Evolutionary conservation across 2,888 invertebrate genomes (phyloP), one percentile per base, ranked within the genome.

Genomic region (Megaustenia siamemsis): DNA sequence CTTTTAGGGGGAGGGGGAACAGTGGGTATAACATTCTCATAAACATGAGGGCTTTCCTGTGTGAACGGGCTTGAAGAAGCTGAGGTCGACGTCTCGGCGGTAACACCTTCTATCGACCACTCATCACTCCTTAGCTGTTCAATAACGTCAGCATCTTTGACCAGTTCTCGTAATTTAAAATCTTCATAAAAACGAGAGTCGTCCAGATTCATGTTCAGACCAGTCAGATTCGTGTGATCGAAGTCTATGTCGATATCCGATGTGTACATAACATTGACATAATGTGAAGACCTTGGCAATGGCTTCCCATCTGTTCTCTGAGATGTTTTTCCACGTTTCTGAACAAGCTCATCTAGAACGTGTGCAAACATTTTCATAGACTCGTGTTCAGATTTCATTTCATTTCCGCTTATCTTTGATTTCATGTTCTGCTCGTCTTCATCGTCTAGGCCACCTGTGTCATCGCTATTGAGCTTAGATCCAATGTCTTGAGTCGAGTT

Each of bases 261-360:
- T 43, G 10, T 71, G 24, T 45, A 71, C n/a, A 43, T 43, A n/a
- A 71, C n/a, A 43, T 71, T 71, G 3, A 71, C 71, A 43, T 71
- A 71, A 18, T 5, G 43, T 5, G 24, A n/a, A n/a, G 71, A 24
- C 28, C 43, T n/a, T 6, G 28, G n/a, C 3, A 2, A 12, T 1
- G 71, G 28, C 10, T n/a, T 71, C 18, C 3, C n/a, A 12, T 43
- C 15, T 63, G 32, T 6, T 0, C 8, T 32, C 32, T 63, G 28
- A 8, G 32, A 6, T 28, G 28, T 63, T 32, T 32, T 6, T 32
- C 32, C 18, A 28, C 28, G 32, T 28, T 28, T 32, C 1, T 63
- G 5, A 63, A 32, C n/a, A 3, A 84, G 66, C 43, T 84, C 84
- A 28, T 49, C 66, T 28, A 84, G n/a, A 35, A 80, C 84, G 18